Base-by-base conservation (phyloP, 23 tunicate species). In the Oikopleura vanhoeffeni region DNA sequence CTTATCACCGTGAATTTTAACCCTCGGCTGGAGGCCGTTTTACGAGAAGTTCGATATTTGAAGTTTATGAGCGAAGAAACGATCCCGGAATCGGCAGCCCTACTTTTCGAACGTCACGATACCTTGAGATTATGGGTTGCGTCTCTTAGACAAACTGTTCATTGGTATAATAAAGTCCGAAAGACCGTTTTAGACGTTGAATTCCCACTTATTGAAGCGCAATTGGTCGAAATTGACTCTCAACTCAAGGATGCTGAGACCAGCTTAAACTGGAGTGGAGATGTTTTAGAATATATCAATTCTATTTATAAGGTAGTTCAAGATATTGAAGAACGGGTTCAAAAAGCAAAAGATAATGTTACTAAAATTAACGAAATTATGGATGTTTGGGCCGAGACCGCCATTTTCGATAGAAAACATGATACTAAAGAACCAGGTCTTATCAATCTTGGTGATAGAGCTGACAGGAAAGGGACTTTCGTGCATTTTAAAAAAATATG, bases 1-100 rank as follows among this genome's bases (percentile, higher is more conserved):
- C 86, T 88, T 0, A 90, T 90, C 36, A 76, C 89, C 41, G 94
- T 90, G 67, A 93, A 93, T 85, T 93, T 93, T 86, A 89, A 93
- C 76, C 98, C 98, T 40, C 86, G 90, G 98, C 91, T 93, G 83
- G 93, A 89, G 0, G 94, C 98, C 8, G 98, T 93, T n/a, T 85
- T 93, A 1, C 89, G 94, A 0, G 98, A 93, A 85, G 98, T 93
- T 36, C 88, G 89, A 4, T 90, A 93, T 67, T 82, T 93, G 88
- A 83, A 82, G 57, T 88, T 86, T 49, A 84, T 93, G 84, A 89
- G 86, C 40, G 41, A 88, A 0, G 86, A 86, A 0, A 88, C 88
- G 49, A 84, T 93, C 8, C 98, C 98, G 3, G 84, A 88, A 76
- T 89, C 84, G 3, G 98, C 98, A 0, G 85, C 85, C 40, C 41